phyloP scores from a whole-genome alignment of 2,113 vertebrate species.

The Rallus limicola region DNA sequence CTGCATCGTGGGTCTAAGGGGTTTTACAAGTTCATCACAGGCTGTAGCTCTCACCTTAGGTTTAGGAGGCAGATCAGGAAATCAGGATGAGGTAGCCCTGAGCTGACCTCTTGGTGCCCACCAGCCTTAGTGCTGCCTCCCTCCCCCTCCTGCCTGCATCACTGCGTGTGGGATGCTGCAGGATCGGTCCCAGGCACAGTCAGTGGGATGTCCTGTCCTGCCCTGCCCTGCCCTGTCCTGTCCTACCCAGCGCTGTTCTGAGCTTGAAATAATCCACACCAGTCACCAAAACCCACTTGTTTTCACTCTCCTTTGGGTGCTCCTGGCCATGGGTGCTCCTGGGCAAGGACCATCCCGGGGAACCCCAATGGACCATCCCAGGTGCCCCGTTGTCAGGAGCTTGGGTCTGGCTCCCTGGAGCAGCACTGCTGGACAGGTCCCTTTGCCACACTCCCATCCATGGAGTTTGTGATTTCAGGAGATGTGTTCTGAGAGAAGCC shows the following conservation, averaged over 20 bases:
- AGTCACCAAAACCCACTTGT: not conserved
- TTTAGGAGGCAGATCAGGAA: not conserved
- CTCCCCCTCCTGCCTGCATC: no score
- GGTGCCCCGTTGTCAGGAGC: not conserved
- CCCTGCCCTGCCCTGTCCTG: not conserved
- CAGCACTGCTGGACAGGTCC: not conserved
- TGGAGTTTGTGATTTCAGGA: not conserved
- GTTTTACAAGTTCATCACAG: not conserved
- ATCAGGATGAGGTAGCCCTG: not conserved
- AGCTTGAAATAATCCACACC: not conserved
- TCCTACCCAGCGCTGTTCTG: not conserved
- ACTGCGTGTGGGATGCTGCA: fast-evolving
- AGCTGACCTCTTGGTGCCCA: not conserved
- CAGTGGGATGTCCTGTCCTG: not conserved
- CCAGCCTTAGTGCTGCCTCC: not conserved
- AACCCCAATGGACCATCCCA: no score
- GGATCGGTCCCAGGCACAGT: fast-evolving
- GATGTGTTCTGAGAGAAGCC: not conserved
- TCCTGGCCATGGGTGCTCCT: not conserved
- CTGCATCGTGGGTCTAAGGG: not conserved
- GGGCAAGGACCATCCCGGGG: not conserved
- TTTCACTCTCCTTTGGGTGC: not conserved
- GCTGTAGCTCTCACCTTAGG: not conserved
- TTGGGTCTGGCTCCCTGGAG: not conserved
- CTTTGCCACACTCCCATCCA: fast-evolving